phyloP scores from a whole-genome alignment of 35 echinoderm and acorn worm species.

The Ophiothrix spiculata region DNA sequence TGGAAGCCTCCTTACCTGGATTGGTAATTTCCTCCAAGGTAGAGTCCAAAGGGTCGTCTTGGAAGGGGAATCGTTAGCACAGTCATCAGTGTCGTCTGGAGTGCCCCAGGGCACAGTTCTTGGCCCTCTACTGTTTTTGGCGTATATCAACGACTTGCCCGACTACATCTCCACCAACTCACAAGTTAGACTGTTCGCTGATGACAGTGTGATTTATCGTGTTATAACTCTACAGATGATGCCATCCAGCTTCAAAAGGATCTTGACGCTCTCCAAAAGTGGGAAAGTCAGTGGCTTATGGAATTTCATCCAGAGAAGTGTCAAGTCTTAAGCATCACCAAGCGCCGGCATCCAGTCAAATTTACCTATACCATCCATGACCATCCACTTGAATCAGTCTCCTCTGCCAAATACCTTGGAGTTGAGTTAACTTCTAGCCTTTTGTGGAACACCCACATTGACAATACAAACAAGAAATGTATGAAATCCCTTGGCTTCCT shows the following conservation, averaged over 20 bases:
- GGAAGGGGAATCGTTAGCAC: neutral
- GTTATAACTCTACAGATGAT: too few relatives aligned
- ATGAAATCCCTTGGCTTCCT: neutral
- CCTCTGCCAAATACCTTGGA: neutral
- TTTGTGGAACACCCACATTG: neutral
- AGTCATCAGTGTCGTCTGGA: neutral
- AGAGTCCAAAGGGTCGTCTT: neutral
- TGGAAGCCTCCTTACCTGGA: conserved; percentile 1
- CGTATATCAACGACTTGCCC: neutral
- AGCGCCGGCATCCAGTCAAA: neutral
- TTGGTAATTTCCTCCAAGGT: neutral
- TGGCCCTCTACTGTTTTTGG: neutral
- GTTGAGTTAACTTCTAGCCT: neutral
- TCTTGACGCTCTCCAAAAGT: too few relatives aligned
- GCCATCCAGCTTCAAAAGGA: neutral
- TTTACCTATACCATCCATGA: neutral
- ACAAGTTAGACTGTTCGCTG: neutral
- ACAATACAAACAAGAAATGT: neutral
- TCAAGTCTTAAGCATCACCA: neutral
- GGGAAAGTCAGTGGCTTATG: too few relatives aligned
- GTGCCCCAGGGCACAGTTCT: neutral
- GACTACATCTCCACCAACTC: neutral
- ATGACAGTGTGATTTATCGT: too few relatives aligned
- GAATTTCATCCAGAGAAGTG: too few relatives aligned
- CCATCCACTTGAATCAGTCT: neutral